Conservation (phyloP, 2,797 vertebrate species). For the Cuniculus paca region DNA sequence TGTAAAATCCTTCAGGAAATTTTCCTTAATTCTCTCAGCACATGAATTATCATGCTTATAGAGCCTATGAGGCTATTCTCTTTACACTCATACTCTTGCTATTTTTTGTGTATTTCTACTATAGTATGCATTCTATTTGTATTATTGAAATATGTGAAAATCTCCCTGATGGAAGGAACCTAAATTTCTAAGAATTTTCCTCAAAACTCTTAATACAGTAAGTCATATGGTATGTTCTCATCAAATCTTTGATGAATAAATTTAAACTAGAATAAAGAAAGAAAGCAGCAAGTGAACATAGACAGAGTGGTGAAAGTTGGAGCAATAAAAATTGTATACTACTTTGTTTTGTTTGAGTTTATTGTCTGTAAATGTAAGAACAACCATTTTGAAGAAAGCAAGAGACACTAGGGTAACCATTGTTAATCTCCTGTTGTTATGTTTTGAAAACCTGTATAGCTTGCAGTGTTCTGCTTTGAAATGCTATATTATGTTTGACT, state of each 20-base stretch:
- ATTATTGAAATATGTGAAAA: not conserved
- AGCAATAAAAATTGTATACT: not conserved
- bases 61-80: fast-evolving
- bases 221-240: not conserved
- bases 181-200: not conserved
- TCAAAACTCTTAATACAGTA: not conserved
- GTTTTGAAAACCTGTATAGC: too few species aligned
- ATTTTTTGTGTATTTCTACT: not conserved
- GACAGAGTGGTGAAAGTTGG: not conserved
- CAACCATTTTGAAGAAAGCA: too few species aligned
- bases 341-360: too few species aligned
- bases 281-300: not conserved
- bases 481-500: too few species aligned
- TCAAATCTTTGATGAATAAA: not conserved
- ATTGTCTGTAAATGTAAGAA: too few species aligned
- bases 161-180: not conserved
- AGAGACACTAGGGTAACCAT: too few species aligned
- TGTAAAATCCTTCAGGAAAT: not conserved
- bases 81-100: fast-evolving
- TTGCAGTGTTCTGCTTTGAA: too few species aligned
- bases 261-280: not conserved
- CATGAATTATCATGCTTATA: fast-evolving
- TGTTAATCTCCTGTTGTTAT: too few species aligned
- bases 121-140: fast-evolving
- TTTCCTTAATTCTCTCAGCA: not conserved